Evolutionary conservation across 2,113 vertebrate genomes (phyloP), one percentile per base, ranked within the genome.

Genomic region (Oreochromis spilurus): DNA sequence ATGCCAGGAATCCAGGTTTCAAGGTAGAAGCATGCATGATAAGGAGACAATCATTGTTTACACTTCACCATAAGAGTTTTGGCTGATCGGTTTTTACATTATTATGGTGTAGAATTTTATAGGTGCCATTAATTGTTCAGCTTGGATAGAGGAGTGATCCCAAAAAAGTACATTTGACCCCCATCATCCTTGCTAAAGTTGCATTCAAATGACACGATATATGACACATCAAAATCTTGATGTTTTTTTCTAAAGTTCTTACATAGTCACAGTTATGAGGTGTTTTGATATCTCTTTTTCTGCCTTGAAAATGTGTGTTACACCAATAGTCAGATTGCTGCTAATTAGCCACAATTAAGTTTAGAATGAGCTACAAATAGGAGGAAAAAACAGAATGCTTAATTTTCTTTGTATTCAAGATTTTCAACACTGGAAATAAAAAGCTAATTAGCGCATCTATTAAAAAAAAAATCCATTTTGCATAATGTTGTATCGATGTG

Each of bases 301-400:
- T 29, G 9, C 53, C 80, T 83, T 40, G 58, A 29, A 90, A 91
- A 89, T 79, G 82, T 88, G 31, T 60, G 83, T 89, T 60, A 67
- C 70, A 82, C 91, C 88, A 91, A 83, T 91, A 87, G 78, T 86
- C 82, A 48, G 87, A 91, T 84, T 53, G 26, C 82, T 82, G 29
- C 34, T 92, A 93, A 94, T 94, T 91, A 88, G 84, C 67, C 60
- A 87, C 87, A 93, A 91, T 94, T 93, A 91, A 85, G 62, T 88
- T 75, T 87, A 83, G 79, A 81, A 86, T 1, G 10, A 78, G 84
- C 81, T 72, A 87, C 92, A 94, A 95, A 91, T 87, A 86, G 85
- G 34, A 88, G 77, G 43, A 26, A 83, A 90, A 93, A 92, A 87
- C 36, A 78, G 70, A 87, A 86, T 84, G 67, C 80, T 89, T 88